Percentiles rank a stretch among this genome's conserved stretches.
Conservation (phyloP, 2,888 invertebrate genomes). For the Encarsia formosa region DNA sequence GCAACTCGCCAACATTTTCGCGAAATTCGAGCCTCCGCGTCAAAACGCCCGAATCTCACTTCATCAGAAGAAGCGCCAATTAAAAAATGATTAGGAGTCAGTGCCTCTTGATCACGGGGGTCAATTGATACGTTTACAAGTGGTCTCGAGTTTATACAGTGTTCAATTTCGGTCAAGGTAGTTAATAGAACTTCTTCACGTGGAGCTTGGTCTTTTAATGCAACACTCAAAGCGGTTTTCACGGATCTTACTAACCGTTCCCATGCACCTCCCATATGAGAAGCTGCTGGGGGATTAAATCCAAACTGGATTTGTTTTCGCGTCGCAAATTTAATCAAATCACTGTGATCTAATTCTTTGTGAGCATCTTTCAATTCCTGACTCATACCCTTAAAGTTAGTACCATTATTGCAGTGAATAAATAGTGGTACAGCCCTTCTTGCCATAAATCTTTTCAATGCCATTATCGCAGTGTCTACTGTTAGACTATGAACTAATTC, state of each 20-base stretch:
- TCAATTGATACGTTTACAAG: conserved; percentile 34
- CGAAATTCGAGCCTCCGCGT: neutral
- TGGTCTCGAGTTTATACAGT: conserved; percentile 25
- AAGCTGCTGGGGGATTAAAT: too few relatives aligned
- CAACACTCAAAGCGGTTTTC: too few relatives aligned
- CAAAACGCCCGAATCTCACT: neutral
- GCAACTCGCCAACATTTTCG: conserved; percentile 22
- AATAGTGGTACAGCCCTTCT: neutral
- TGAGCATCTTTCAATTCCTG: neutral
- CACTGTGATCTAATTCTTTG: neutral
- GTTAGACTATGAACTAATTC: too few relatives aligned
- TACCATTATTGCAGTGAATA: conserved; percentile 3
- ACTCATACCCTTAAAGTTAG: neutral
- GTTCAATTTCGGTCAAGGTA: neutral
- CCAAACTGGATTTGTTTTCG: too few relatives aligned
- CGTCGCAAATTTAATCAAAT: neutral
- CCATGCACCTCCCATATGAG: too few relatives aligned
- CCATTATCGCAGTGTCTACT: neutral
- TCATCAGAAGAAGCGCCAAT: conserved; percentile 24
- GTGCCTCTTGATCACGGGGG: too few relatives aligned
- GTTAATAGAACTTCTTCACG: neutral
- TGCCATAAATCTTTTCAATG: neutral
- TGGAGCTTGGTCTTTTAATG: neutral
- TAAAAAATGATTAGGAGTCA: conserved; percentile 28
- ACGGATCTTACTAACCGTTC: too few relatives aligned